Base-by-base conservation (phyloP, 92 coral and sea anemone genomes). In the Umimayanthus kanabou region DNA sequence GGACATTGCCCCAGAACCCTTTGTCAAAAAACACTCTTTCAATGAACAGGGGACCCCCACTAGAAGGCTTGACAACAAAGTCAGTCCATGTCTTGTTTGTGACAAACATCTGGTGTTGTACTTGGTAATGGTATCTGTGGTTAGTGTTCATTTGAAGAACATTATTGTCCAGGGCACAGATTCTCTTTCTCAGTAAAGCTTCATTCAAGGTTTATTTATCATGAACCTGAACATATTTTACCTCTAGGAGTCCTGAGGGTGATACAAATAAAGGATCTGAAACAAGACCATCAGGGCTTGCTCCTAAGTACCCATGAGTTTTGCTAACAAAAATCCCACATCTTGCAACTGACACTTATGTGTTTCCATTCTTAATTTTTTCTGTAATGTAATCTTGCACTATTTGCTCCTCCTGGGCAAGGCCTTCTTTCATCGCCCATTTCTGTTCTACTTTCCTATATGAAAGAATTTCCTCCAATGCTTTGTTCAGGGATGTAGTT, bases 41-140 rank as follows among this genome's bases (percentile, higher is more conserved):
- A 76, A 85, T 85, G 69, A 78, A 91, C n/a, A 91, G 88, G 9
- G 80, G 66, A 15, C 76, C 85, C 28, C 89, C 29, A 26, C 13
- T 53, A 39, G 92, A 83, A 23, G 82, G 75, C 74, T 85, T 85
- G 57, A 91, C 92, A 53, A 89, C 92, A 91, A 91, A 91, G 85
- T 91, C 92, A 76, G 89, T 85, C 92, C 89, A 91, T 42, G 61
- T 47, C 61, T 85, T 91, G 53, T 75, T 18, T 1, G 94, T 85
- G 4, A 89, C 92, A 85, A 88, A 91, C 94, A 91, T 91, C 67
- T 88, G 92, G 22, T 91, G 94, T 50, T 89, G 92, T 4, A 91
- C 88, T 85, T 91, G 92, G 45, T 85, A 89, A 78, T 40, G 71
- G 67, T 91, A 91, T 76, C 80, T 78, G 76, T 89, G 92, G 13